Conservation (phyloP, 2,113 vertebrate genomes). For the Charina bottae region DNA sequence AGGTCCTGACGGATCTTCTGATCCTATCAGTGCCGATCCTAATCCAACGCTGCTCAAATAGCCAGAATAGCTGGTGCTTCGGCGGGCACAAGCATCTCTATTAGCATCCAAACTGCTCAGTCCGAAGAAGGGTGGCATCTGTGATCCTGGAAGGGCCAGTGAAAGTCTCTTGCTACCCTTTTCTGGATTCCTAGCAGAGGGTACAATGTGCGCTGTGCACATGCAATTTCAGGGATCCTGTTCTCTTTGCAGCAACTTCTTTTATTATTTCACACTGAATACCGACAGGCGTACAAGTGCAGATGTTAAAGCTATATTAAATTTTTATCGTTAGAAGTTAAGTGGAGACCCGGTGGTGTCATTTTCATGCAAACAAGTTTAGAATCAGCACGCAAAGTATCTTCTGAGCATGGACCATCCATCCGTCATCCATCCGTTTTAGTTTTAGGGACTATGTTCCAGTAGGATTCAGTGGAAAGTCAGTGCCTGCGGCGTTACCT, state of each 20-base stretch:
- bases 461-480: not conserved
- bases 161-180: not conserved
- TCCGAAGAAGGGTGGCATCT: not conserved
- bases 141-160: not conserved
- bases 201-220: too few species aligned
- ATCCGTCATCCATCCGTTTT: not conserved
- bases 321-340: not conserved
- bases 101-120: not conserved
- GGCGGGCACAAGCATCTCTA: not conserved
- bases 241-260: not conserved
- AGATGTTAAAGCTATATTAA: not conserved
- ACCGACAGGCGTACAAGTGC: not conserved
- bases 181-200: not conserved
- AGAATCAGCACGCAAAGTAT: not conserved
- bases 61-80: not conserved
- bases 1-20: not conserved
- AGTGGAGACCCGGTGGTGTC: fast-evolving
- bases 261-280: not conserved
- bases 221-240: not conserved
- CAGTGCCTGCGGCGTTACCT: not conserved
- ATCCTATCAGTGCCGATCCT: not conserved
- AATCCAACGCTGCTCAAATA: not conserved
- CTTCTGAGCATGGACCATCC: not conserved
- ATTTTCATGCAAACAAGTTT: not conserved
- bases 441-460: not conserved